These are phyloP conservation scores for Borostomias antarcticus DNA, from an alignment of 2,797 vertebrate species.

Conservation along the genomic window DNA sequence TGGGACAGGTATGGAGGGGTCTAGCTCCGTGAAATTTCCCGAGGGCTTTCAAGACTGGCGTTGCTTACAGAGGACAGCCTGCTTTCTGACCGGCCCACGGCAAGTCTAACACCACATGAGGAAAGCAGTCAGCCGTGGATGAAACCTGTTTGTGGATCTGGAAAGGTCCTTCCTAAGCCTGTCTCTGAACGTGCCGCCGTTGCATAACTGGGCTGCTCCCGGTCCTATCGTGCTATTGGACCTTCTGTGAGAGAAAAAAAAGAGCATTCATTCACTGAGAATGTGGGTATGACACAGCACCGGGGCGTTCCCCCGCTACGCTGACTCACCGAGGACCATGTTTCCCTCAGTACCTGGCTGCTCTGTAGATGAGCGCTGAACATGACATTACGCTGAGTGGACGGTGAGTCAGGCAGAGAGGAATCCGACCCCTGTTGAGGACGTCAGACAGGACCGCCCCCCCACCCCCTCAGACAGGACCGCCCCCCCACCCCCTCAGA, in stretches of 20 bases:
- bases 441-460: no score
- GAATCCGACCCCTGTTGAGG: constrained; percentile 36
- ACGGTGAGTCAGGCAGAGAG: constrained; percentile 61
- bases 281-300: constrained; percentile 40
- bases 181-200: not conserved
- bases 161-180: no score
- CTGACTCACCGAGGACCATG: constrained; percentile 50
- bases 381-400: constrained; percentile 57
- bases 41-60: constrained; percentile 15
- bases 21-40: constrained; percentile 3
- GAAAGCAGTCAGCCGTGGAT: no score
- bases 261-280: constrained; percentile 38
- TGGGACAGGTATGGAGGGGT: not conserved
- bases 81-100: no score
- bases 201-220: not conserved
- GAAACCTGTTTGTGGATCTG: no score
- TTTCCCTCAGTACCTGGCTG: constrained; percentile 30
- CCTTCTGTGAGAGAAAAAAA: not conserved
- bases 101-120: no score
- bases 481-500: not conserved
- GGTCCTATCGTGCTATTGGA: not conserved
- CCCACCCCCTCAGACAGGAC: not conserved
- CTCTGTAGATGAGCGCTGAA: constrained; percentile 13
- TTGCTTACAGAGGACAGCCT: not conserved
- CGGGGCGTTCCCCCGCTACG: constrained; percentile 17